These are phyloP conservation scores for Caerostris darwini DNA, from an alignment of 1,140 invertebrate genomes.

Conservation along the genomic window DNA sequence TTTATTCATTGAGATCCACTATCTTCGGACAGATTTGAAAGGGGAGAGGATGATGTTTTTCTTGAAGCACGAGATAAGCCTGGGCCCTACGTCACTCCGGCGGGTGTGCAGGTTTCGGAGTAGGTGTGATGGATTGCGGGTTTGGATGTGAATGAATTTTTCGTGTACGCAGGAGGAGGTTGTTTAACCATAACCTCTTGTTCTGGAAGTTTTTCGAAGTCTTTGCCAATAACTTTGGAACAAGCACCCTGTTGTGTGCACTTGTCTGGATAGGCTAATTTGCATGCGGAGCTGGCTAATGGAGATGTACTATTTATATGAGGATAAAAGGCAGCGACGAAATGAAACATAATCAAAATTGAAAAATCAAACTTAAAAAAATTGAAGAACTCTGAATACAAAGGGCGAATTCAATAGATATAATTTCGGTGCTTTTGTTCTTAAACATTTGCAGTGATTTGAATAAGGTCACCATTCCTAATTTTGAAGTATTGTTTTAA, in stretches of 20 bases:
- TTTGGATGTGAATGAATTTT: constrained; percentile 26
- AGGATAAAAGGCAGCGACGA: not conserved
- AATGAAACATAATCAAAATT: not conserved
- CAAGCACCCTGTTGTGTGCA: not conserved
- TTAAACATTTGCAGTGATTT: no score
- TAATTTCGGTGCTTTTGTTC: no score
- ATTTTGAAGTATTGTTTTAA: no score
- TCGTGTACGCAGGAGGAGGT: not conserved
- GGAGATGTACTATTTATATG: not conserved
- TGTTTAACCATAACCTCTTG: constrained; percentile 23
- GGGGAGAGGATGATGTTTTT: constrained; percentile 27
- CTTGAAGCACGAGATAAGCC: not conserved
- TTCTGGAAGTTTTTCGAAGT: not conserved
- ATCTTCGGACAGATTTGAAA: constrained; percentile 41
- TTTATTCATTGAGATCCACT: constrained; percentile 65
- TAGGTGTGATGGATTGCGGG: constrained; percentile 50
- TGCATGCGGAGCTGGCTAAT: not conserved
- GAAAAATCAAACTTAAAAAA: no score
- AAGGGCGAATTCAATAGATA: no score
- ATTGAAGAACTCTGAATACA: no score
- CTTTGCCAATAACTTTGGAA: constrained; percentile 9
- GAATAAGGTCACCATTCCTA: no score
- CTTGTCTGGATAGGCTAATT: not conserved
- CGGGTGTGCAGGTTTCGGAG: not conserved
- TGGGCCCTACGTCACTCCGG: constrained; percentile 20